These are phyloP conservation scores for Pangasius larnaudii DNA, from an alignment of 2,797 vertebrate genomes.

Conservation along the genomic window DNA sequence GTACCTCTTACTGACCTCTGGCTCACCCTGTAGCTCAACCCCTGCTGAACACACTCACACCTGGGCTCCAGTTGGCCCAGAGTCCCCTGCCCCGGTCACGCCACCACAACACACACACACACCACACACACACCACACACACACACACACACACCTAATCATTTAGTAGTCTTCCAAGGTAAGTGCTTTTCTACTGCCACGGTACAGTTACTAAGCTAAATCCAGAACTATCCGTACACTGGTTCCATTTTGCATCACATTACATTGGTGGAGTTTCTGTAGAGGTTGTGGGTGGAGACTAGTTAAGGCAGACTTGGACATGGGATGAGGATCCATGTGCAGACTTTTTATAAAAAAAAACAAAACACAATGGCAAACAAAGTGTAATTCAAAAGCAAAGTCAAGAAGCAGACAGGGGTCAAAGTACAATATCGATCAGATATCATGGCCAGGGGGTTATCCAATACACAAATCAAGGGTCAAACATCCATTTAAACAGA, in stretches of 20 bases:
- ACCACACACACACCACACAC: constrained; percentile 27
- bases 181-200: background rate
- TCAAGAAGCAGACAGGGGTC: background rate
- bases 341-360: background rate
- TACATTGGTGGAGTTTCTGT: background rate
- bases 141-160: constrained; percentile 16
- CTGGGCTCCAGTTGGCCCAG: constrained; percentile 50
- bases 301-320: background rate
- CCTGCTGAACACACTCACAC: constrained; percentile 56
- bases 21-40: constrained; percentile 46
- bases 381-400: background rate
- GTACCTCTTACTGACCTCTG: constrained; percentile 54
- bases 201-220: background rate
- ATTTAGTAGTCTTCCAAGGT: constrained; percentile 9
- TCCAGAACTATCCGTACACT: background rate
- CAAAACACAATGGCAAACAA: background rate
- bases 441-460: background rate
- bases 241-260: background rate
- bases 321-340: background rate
- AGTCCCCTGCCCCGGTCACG: constrained; percentile 43
- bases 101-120: constrained; percentile 7
- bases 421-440: background rate
- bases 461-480: background rate
- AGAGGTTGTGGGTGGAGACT: background rate
- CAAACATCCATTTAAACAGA: background rate